Base-by-base conservation (phyloP, 1,140 invertebrate genomes). In the Zaprionus africanus region DNA sequence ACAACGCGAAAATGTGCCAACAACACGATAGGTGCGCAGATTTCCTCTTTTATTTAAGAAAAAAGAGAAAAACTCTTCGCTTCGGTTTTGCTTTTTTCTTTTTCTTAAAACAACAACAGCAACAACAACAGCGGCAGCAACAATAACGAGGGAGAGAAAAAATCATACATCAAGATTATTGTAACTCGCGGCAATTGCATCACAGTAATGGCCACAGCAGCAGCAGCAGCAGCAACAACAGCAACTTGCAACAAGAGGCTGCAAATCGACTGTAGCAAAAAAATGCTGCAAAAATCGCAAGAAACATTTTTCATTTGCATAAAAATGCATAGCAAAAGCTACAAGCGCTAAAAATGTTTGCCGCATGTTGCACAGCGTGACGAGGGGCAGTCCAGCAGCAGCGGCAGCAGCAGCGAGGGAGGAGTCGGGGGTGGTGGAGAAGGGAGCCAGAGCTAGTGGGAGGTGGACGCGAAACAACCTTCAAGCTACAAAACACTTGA, bases 251-350 rank as follows among this genome's bases (percentile, higher is more conserved):
- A 46, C 41, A 46, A 67, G 26, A 61, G 28, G 60, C 61, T 51
- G 61, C 61, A 51, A 53, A 63, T 63, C 41, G 60, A 24, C 60
- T 49, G 43, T 2, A 43, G 15, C 22, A 22, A 76, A 81, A 65
- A 84, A 87, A 84, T 84, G 81, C 78, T 24, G 17, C 19, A 19
- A 85, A 88, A 88, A 88, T 88, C 84, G 85, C 81, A 81, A 88
- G 81, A 90, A 90, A 90, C 86, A 90, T 90, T 90, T 90, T 90
- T 90, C 85, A 90, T 90, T 90, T 90, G 85, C 85, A 90, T 90
- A 90, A 90, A 90, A 90, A 90, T 90, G 71, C 85, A 85, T 82
- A 73, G 85, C 85, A 90, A 58, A 76, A 64, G 90, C 79, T 79
- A 90, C 86, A 85, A 90, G 85, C 79, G 81, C 79, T 90, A 90